Conservation (phyloP, 2,797 vertebrate genomes). For the Buceros bicornis region DNA sequence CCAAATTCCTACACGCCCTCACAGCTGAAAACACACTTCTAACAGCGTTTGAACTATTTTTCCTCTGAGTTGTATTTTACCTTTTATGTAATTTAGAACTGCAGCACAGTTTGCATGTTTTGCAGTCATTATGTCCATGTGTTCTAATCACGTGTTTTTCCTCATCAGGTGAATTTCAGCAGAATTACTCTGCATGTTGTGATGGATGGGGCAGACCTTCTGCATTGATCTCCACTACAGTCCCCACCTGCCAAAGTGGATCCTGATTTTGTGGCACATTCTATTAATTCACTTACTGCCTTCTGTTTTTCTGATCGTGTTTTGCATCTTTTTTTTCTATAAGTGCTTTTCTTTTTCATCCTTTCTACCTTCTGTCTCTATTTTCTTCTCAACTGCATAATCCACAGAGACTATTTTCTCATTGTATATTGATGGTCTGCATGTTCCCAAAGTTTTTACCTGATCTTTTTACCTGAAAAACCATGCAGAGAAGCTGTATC, state of each 20-base stretch:
- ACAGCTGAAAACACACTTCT: not conserved
- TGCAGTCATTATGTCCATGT: not conserved
- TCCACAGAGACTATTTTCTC: not conserved
- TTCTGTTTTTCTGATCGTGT: not conserved
- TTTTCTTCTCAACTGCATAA: slow-evolving; percentile 3
- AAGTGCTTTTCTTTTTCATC: not conserved
- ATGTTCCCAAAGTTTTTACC: slow-evolving; percentile 38
- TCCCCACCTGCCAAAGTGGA: not conserved
- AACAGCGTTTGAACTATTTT: not conserved
- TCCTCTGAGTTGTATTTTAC: not conserved
- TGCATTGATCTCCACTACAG: not conserved
- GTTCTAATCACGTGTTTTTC: not conserved
- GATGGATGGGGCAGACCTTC: not conserved
- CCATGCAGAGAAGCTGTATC: not conserved
- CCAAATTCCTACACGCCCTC: not conserved
- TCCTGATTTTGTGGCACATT: not conserved
- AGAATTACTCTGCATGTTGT: not conserved
- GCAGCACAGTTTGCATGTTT: not conserved
- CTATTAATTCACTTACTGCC: not conserved
- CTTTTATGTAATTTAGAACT: not conserved
- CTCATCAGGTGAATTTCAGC: not conserved
- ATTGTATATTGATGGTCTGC: slow-evolving; percentile 39
- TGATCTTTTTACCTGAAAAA: not conserved
- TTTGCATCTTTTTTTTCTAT: not conserved
- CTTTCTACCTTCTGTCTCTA: not conserved